Percentiles rank a stretch among this genome's conserved stretches.
These are phyloP conservation scores for Galleria mellonella DNA, from an alignment of 1,140 invertebrate genomes.

Conservation along the genomic window DNA sequence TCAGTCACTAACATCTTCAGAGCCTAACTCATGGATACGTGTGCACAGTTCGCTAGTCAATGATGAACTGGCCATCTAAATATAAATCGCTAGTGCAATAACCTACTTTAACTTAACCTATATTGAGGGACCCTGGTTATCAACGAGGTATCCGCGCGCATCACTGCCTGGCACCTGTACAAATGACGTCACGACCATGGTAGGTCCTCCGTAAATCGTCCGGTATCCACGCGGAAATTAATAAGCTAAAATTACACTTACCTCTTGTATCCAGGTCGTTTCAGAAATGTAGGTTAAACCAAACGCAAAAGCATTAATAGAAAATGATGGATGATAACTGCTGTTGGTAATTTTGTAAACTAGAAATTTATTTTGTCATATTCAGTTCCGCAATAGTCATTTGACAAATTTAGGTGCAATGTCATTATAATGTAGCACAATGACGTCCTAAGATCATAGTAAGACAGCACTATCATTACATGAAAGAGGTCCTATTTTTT, in stretches of 20 bases:
- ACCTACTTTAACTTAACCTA: conserved; percentile 74
- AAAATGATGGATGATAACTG: conserved; percentile 1
- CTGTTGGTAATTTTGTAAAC: neutral
- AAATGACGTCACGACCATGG: conserved; percentile 54
- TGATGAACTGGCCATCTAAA: conserved; percentile 49
- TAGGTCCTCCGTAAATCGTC: conserved; percentile 41
- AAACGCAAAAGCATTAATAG: conserved; percentile 31
- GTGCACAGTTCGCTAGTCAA: conserved; percentile 23
- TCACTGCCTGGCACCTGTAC: conserved; percentile 64
- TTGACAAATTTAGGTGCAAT: neutral
- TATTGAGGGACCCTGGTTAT: conserved; percentile 57
- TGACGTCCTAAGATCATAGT: no score
- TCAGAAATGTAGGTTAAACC: conserved; percentile 44
- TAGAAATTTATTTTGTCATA: conserved; percentile 2
- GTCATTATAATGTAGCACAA: no score
- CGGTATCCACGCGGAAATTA: conserved; percentile 56
- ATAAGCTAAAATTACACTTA: conserved; percentile 55
- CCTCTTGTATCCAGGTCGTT: conserved; percentile 33
- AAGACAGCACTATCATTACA: no score
- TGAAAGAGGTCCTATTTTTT: no score
- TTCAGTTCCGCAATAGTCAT: neutral
- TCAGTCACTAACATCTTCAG: conserved; percentile 30
- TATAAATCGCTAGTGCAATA: conserved; percentile 67
- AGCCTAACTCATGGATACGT: conserved; percentile 23
- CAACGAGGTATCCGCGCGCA: conserved; percentile 51